These are phyloP conservation scores for Cheirogaleus major DNA, from an alignment of 2,797 vertebrate genomes.

Conservation along the genomic window DNA sequence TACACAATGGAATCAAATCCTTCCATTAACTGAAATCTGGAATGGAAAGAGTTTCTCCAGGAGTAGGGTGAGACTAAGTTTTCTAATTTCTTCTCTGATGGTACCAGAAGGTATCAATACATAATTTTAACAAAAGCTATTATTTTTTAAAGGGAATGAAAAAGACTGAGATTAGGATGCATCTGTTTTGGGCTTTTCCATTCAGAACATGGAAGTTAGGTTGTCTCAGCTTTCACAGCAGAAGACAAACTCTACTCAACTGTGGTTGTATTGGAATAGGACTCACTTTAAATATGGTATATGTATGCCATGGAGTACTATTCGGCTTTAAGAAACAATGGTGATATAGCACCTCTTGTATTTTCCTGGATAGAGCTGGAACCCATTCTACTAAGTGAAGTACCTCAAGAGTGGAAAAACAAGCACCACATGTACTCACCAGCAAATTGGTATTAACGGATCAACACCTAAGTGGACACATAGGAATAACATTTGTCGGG, in stretches of 20 bases:
- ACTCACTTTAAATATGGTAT: background rate
- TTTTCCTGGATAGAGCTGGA: too few species aligned
- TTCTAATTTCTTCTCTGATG: slow-evolving; percentile 34
- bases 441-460: too few species aligned
- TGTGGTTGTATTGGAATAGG: background rate
- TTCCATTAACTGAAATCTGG: slow-evolving; percentile 40
- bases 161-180: slow-evolving; percentile 12
- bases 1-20: background rate
- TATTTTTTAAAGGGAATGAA: slow-evolving; percentile 42
- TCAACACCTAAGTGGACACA: too few species aligned
- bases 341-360: too few species aligned
- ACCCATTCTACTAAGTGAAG: too few species aligned
- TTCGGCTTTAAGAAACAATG: too few species aligned
- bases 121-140: background rate
- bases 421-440: too few species aligned
- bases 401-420: too few species aligned
- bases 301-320: too few species aligned
- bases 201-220: background rate
- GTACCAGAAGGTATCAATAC: background rate
- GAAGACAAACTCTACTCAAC: background rate
- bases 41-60: background rate
- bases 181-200: background rate
- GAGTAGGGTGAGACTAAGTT: background rate
- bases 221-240: background rate
- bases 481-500: too few species aligned